Percentiles rank a stretch among this genome's conserved stretches.
These are phyloP conservation scores for Drosophila albomicans DNA, from an alignment of 1,140 invertebrate genomes.

Conservation along the genomic window DNA sequence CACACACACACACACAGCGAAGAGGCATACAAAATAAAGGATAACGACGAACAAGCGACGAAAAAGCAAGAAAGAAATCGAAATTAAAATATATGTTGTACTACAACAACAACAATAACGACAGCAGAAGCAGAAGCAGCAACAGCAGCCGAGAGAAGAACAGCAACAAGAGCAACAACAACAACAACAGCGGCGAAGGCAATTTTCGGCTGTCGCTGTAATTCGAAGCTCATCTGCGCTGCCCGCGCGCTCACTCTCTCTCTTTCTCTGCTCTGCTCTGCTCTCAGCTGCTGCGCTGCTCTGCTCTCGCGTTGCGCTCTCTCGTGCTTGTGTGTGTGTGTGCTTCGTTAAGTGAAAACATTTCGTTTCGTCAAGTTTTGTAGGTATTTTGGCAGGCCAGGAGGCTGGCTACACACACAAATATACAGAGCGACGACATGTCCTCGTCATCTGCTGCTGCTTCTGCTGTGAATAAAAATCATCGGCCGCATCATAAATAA, in stretches of 20 bases:
- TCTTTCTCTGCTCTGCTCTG: slow-evolving; percentile 31
- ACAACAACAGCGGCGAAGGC: slow-evolving; percentile 25
- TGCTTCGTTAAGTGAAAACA: slow-evolving; percentile 78
- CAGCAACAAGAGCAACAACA: slow-evolving; percentile 23
- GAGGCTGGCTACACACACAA: slow-evolving; percentile 43
- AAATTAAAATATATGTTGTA: slow-evolving; percentile 79
- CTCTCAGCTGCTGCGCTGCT: slow-evolving; percentile 29
- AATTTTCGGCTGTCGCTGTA: slow-evolving; percentile 80
- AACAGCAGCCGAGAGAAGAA: slow-evolving; percentile 19
- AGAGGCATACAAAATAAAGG: slow-evolving; percentile 75
- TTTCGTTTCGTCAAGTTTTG: slow-evolving; percentile 80
- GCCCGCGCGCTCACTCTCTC: slow-evolving; percentile 7
- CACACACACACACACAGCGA: slow-evolving; percentile 24
- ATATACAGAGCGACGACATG: slow-evolving; percentile 56
- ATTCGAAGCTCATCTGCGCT: slow-evolving; percentile 73
- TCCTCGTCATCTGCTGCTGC: slow-evolving; percentile 65
- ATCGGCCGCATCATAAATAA: slow-evolving; percentile 34
- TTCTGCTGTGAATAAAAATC: slow-evolving; percentile 34
- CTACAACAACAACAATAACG: slow-evolving; percentile 35
- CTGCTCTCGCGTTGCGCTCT: slow-evolving; percentile 17
- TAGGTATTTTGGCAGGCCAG: slow-evolving; percentile 77
- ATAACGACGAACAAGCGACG: slow-evolving; percentile 56
- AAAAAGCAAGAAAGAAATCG: slow-evolving; percentile 79
- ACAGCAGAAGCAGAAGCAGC: neutral
- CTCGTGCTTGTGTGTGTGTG: neutral